Evolutionary conservation across 1,140 invertebrate genomes (phyloP).

Genomic region (Aplysia californica): DNA sequence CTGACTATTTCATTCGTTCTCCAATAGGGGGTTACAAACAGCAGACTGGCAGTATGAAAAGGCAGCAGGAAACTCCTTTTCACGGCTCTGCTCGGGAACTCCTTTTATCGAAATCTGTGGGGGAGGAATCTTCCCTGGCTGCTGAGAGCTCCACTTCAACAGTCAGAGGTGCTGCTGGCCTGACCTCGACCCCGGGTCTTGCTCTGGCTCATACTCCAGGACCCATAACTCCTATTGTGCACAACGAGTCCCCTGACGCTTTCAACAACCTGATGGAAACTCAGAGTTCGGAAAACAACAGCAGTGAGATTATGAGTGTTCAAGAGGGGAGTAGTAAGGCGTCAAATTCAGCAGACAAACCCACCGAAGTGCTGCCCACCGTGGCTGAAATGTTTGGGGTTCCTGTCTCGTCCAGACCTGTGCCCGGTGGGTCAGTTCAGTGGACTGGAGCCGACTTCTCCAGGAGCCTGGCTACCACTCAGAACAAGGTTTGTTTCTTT

Average conservation of each 20-base stretch:
- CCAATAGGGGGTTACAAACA: constrained; percentile 23
- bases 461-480: too few relatives aligned
- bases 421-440: background rate
- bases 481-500: too few relatives aligned
- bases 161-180: background rate
- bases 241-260: background rate
- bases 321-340: background rate
- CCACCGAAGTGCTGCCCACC: background rate
- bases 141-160: background rate
- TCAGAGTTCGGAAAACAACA: background rate
- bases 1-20: constrained; percentile 22
- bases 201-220: constrained; percentile 3
- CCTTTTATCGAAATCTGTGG: background rate
- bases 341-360: background rate
- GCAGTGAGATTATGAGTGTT: background rate
- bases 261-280: background rate
- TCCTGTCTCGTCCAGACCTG: background rate
- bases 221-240: constrained; percentile 5
- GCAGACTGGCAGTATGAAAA: background rate
- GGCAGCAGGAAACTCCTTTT: background rate
- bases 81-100: background rate
- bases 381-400: constrained; percentile 13
- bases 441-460: background rate
- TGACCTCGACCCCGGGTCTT: constrained; percentile 13
- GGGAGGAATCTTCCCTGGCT: background rate